Evolutionary conservation across 2,797 vertebrate species (phyloP).

Genomic region (Rhinichthys osculus): DNA sequence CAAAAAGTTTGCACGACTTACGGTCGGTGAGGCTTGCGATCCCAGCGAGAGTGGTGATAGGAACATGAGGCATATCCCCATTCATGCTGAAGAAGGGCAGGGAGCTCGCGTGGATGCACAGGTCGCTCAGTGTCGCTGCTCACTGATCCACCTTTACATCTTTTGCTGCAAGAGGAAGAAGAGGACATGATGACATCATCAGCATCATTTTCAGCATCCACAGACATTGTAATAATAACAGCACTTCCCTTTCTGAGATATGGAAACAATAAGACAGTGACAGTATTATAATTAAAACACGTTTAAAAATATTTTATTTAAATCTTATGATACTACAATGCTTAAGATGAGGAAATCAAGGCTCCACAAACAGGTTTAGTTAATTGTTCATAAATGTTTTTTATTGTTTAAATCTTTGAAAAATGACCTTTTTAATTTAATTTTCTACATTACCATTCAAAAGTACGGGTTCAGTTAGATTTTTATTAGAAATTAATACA

Average conservation of each 20-base stretch:
- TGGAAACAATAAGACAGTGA: background rate
- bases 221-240: background rate
- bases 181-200: background rate
- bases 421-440: background rate
- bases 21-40: slow-evolving; percentile 99
- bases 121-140: slow-evolving; percentile 83
- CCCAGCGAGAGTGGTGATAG: slow-evolving; percentile 99
- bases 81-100: slow-evolving; percentile 99
- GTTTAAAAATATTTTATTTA: background rate
- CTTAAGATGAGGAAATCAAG: background rate
- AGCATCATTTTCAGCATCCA: background rate
- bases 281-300: background rate
- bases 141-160: slow-evolving; percentile 97
- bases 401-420: background rate
- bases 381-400: background rate
- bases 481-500: background rate
- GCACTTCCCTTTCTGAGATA: background rate
- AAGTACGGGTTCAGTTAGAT: background rate
- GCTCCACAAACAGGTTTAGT: background rate
- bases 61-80: slow-evolving; percentile 99
- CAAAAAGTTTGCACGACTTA: slow-evolving; percentile 79
- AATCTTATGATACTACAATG: background rate
- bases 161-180: slow-evolving; percentile 46
- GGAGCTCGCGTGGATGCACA: slow-evolving; percentile 74
- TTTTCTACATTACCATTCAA: background rate